Evolutionary conservation across 2,888 invertebrate genomes (phyloP), one percentile per base, ranked within the genome.

Genomic region (Pachliopta kotzebuea): DNA sequence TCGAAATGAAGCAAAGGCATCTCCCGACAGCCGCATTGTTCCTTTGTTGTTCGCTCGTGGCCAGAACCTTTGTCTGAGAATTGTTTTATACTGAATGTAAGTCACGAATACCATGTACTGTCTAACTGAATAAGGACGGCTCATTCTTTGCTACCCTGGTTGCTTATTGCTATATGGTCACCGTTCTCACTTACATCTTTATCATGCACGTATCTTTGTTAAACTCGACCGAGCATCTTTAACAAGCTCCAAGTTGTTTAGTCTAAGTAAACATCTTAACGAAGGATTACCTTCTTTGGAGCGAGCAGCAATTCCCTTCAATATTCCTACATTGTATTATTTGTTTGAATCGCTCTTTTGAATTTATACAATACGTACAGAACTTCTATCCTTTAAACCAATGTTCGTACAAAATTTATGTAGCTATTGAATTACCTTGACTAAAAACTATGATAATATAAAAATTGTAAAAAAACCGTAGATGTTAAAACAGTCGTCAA

Each of bases 21-120:
- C 85, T 81, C 76, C 76, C 76, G 77, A 78, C 79, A 77, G 75
- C 79, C 75, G 83, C 81, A 87, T 86, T 86, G 88, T 87, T 86
- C 86, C 87, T 88, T 89, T 88, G 88, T 91, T 83, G 78, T 78
- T 75, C 76, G 79, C 80, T 81, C 84, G 87, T 89, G 90, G 84
- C 84, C 85, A 82, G 81, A 81, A 84, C 86, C 88, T 90, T 90
- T 90, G 90, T 90, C 86, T 85, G 83, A 85, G 88, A 84, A 90
- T 89, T 90, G 90, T 90, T 90, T 89, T 88, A 87, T 88, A 88
- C 86, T 75, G 86, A 88, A 90, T 90, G 87, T 90, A 87, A 90
- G 91, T 90, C 91, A 91, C 91, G 91, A 91, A 89, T 86, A 80
- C 80, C 84, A 76, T 90, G 89, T 90, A 86, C 81, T 74, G 80